phyloP scores from a whole-genome alignment of 2,797 vertebrate species.

The Trachops cirrhosus region DNA sequence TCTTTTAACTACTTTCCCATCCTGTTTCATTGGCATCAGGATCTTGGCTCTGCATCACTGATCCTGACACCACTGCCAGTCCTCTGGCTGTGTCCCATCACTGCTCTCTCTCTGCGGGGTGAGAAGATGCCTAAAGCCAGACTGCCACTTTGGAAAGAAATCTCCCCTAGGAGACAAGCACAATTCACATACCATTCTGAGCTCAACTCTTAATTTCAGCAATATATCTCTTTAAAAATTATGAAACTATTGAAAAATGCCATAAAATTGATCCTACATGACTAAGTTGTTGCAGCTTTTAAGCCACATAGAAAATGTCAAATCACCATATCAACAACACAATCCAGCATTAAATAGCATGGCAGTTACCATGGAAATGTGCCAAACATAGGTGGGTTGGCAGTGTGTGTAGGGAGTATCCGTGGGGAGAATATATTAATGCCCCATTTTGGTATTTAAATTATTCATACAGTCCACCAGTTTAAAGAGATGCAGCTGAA shows the following conservation, averaged over 20 bases:
- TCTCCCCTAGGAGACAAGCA: background rate
- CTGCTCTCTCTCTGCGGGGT: background rate
- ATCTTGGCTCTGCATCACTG: background rate
- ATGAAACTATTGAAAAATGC: conserved; percentile 34
- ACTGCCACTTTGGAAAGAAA: background rate
- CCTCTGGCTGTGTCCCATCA: background rate
- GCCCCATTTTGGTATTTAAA: conserved; percentile 16
- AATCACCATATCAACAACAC: conserved; percentile 42
- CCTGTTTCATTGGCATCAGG: background rate
- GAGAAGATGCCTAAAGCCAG: background rate
- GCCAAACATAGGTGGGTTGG: conserved; percentile 29
- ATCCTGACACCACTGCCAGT: background rate
- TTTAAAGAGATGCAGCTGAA: background rate
- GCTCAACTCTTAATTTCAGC: conserved; percentile 46
- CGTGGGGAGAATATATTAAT: background rate
- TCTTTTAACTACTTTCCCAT: background rate
- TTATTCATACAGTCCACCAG: background rate
- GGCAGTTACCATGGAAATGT: conserved; percentile 55
- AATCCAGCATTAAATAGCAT: conserved; percentile 9
- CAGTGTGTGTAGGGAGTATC: background rate
- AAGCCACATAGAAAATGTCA: conserved; percentile 51
- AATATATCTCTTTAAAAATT: conserved; percentile 46
- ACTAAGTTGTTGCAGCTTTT: conserved; percentile 39
- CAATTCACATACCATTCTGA: conserved; percentile 31
- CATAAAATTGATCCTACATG: conserved; percentile 11